A percentile compares a stretch with the other conserved stretches of the same genome.
Evolutionary conservation across 1,140 invertebrate species (phyloP).

Genomic region (Himalopsyche phryganea): DNA sequence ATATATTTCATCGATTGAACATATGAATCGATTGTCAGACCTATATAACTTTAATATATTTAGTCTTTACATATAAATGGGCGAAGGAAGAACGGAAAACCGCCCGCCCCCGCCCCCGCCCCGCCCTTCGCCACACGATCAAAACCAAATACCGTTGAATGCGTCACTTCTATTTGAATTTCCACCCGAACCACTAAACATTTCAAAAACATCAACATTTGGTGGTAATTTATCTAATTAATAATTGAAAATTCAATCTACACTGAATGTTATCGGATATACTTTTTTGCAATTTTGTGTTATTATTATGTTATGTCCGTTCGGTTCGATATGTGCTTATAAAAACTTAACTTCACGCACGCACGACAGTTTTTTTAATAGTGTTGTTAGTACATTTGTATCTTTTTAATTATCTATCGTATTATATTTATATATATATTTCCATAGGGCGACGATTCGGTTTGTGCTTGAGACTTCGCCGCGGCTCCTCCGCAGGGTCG

Average conservation of each 20-base stretch:
- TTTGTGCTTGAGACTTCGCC: constrained; percentile 23
- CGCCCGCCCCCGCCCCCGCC: too few relatives aligned
- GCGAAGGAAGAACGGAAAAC: not conserved
- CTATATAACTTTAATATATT: constrained; percentile 32
- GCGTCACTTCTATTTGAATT: constrained; percentile 21
- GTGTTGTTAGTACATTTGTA: constrained; percentile 15
- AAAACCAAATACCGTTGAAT: constrained; percentile 8
- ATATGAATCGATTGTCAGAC: constrained; percentile 37
- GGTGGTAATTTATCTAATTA: constrained; percentile 31
- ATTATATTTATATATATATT: constrained; percentile 21
- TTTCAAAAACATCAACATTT: constrained; percentile 30
- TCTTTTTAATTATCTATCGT: constrained; percentile 28
- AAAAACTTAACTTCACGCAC: constrained; percentile 33
- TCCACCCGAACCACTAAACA: constrained; percentile 27
- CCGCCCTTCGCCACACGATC: not conserved
- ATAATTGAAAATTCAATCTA: constrained; percentile 32
- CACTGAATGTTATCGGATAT: constrained; percentile 27
- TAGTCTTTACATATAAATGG: constrained; percentile 7
- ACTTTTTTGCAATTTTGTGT: constrained; percentile 20
- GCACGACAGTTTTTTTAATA: constrained; percentile 23
- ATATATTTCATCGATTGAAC: constrained; percentile 35
- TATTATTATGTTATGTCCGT: constrained; percentile 24
- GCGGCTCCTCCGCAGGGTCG: not conserved
- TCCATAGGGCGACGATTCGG: constrained; percentile 19
- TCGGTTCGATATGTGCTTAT: constrained; percentile 34